Conservation (phyloP, 2,113 vertebrate species). For the Brachyistius frenatus region DNA sequence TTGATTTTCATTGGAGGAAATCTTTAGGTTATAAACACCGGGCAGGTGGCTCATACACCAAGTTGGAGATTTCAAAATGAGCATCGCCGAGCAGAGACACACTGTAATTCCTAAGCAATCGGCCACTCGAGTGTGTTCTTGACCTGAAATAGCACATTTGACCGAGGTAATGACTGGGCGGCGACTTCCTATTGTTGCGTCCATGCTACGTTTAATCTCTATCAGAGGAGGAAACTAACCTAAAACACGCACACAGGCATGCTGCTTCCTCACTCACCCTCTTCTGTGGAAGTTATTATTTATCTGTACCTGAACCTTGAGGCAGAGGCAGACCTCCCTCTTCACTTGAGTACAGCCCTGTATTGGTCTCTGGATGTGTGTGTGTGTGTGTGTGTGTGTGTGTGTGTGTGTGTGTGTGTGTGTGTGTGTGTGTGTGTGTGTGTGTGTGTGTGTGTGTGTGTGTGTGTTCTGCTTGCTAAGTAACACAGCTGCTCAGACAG, state of each 20-base stretch:
- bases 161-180: slow-evolving; percentile 26
- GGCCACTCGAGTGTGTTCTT: slow-evolving; percentile 2
- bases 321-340: slow-evolving; percentile 22
- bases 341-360: slow-evolving; percentile 29
- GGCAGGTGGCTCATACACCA: not conserved
- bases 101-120: not conserved
- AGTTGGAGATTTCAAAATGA: not conserved
- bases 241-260: slow-evolving; percentile 21
- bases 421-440: too few species aligned
- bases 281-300: not conserved
- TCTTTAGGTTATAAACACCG: too few species aligned
- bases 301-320: slow-evolving; percentile 36
- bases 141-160: slow-evolving; percentile 49
- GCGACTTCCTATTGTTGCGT: slow-evolving; percentile 28
- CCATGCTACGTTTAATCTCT: slow-evolving; percentile 33
- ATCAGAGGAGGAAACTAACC: slow-evolving; percentile 42
- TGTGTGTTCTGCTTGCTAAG: slow-evolving; percentile 29
- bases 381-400: not conserved
- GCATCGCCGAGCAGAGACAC: not conserved
- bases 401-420: not conserved
- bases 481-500: slow-evolving; percentile 56
- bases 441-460: not conserved
- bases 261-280: not conserved
- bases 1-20: too few species aligned
- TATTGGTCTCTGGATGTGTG: slow-evolving; percentile 10